Percentiles rank a stretch among this genome's conserved stretches.
Conservation (phyloP, 2,113 vertebrate species). For the Synodontis membranacea region DNA sequence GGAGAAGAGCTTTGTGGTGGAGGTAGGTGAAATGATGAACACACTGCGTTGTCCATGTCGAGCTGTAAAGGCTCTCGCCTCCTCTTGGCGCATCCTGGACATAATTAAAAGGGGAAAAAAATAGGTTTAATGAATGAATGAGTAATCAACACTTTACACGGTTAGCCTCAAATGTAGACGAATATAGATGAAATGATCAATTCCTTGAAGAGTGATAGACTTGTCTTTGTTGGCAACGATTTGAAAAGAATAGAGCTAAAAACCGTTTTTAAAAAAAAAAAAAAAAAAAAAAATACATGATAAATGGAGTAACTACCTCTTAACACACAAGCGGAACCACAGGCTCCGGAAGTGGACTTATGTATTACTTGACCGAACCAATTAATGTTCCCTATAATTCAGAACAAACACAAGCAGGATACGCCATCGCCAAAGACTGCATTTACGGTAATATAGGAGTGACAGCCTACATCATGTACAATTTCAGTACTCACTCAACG, state of each 20-base stretch:
- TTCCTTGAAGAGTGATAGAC: too few species aligned
- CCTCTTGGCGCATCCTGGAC: neutral
- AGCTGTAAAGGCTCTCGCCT: neutral
- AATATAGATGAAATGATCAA: neutral
- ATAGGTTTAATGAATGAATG: neutral
- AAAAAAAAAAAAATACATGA: too few species aligned
- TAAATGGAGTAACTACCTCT: neutral
- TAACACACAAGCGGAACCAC: neutral
- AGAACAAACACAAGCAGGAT: neutral
- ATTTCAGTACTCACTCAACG: neutral
- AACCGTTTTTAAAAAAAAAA: too few species aligned
- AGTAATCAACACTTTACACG: neutral
- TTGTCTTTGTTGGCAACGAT: neutral
- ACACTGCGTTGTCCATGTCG: neutral
- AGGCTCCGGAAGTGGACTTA: neutral
- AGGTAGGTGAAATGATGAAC: constrained; percentile 62
- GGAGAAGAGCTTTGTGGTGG: constrained; percentile 75
- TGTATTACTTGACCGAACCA: neutral
- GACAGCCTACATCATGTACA: neutral
- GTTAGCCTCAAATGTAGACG: neutral
- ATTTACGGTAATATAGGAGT: neutral
- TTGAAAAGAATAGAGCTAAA: neutral
- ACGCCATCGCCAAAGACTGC: neutral
- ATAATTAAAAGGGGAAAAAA: neutral
- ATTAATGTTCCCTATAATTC: neutral